Conservation (phyloP, 2,888 invertebrate species). For the Microplitis manilae region DNA sequence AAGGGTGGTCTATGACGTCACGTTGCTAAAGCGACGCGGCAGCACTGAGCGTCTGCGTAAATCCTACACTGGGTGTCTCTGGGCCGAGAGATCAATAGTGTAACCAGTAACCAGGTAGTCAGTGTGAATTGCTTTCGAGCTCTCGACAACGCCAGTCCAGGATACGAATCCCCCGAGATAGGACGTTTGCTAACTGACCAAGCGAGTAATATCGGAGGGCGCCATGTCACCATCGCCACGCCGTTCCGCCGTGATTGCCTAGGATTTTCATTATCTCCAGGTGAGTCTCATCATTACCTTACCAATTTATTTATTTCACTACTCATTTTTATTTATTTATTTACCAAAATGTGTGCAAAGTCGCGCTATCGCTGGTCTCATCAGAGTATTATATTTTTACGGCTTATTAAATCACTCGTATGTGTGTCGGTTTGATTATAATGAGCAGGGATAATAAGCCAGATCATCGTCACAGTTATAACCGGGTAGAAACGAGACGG, state of each 20-base stretch:
- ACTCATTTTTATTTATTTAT: not conserved
- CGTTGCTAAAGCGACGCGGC: constrained; percentile 72
- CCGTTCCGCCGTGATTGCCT: constrained; percentile 64
- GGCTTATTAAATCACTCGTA: not conserved
- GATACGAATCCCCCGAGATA: constrained; percentile 68
- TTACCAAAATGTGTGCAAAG: not conserved
- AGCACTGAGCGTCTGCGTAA: constrained; percentile 69
- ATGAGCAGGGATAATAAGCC: not conserved
- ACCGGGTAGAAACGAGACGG: not conserved
- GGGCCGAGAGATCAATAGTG: constrained; percentile 70
- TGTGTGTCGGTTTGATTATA: not conserved
- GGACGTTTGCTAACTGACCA: constrained; percentile 58
- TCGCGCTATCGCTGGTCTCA: not conserved
- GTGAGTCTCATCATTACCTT: constrained; percentile 53
- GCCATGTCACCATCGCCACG: constrained; percentile 66
- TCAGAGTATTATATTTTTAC: not conserved
- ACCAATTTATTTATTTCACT: constrained; percentile 5
- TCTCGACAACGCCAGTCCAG: constrained; percentile 67
- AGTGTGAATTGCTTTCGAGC: constrained; percentile 64
- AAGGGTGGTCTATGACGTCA: constrained; percentile 68
- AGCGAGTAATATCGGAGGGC: constrained; percentile 60
- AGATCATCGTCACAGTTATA: not conserved
- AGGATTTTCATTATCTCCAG: constrained; percentile 68
- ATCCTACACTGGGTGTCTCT: constrained; percentile 65
- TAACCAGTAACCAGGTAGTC: constrained; percentile 68